phyloP scores from a whole-genome alignment of 2,113 vertebrate species.

The Callipepla californica region DNA sequence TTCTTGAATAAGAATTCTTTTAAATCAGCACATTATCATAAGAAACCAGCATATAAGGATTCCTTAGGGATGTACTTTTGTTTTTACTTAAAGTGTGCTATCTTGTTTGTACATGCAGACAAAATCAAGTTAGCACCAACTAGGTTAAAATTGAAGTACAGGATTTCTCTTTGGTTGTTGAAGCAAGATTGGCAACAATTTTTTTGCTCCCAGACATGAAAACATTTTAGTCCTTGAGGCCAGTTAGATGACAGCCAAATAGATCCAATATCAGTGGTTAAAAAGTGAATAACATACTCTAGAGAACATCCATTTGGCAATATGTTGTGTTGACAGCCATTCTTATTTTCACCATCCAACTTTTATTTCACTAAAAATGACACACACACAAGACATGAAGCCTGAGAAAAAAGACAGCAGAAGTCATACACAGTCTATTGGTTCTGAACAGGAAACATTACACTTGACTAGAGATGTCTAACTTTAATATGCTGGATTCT shows the following conservation, averaged over 20 bases:
- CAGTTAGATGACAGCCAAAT: not conserved
- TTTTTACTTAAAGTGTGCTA: not conserved
- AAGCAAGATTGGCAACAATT: fast-evolving
- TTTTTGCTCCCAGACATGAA: not conserved
- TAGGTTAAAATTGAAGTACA: not conserved
- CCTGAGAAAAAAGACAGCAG: not conserved
- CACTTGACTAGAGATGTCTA: not conserved
- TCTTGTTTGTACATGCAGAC: not conserved
- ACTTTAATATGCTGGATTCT: not conserved
- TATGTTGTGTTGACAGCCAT: not conserved
- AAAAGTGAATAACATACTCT: not conserved
- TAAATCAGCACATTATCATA: not conserved
- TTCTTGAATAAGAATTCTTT: not conserved
- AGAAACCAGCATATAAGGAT: not conserved
- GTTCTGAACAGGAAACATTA: not conserved
- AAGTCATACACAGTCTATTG: not conserved
- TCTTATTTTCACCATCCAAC: not conserved
- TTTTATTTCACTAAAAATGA: not conserved
- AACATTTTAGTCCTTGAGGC: not conserved
- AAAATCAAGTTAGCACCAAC: not conserved
- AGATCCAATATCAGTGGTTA: not conserved
- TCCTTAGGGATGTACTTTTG: not conserved
- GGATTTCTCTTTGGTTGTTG: not conserved
- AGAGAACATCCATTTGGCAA: not conserved
- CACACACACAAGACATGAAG: not conserved